Evolutionary conservation across 2,797 vertebrate genomes (phyloP), one percentile per base, ranked within the genome.

Genomic region (Xyrichtys novacula): DNA sequence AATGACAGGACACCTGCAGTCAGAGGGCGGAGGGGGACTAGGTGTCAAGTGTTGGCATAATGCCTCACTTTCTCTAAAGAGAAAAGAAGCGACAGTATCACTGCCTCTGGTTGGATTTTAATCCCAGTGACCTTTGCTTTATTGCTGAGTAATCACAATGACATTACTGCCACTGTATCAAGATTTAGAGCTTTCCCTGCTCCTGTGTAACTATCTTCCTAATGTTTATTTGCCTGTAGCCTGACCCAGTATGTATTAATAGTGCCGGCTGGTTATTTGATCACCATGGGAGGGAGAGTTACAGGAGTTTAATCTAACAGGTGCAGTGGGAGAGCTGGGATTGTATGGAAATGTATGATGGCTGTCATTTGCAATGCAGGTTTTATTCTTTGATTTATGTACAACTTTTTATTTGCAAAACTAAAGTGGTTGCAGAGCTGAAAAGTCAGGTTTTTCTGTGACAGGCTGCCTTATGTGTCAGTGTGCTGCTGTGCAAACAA

Each of bases 221-320:
- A 48, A 60, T 65, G 72, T 73, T 80, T 82, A 72, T 76, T 59
- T 70, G 78, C 71, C 74, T 71, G n/a, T 50, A 81, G 85, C 61
- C 78, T 94, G 91, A 92, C 87, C 89, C 81, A 80, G 79, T 86
- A 76, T 76, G 68, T 94, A 93, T 90, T 92, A 91, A 93, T 94
- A 94, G 90, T 81, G 81, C 63, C 73, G 14, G 74, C 83, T 88
- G 87, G 92, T 91, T 88, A 93, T 91, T 87, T 92, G 89, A 90
- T 89, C 88, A 87, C 82, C 82, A 90, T 83, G 80, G 69, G 87
- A 88, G 82, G 85, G 85, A 88, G 81, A 68, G 86, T 86, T 92
- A 87, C 75, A 80, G 79, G 79, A 82, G 71, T 54, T 80, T 92
- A 93, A 93, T 93, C 92, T 82, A 72, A 83, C 80, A 60, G 85